These are phyloP conservation scores for Poeciliopsis turrubarensis DNA, from an alignment of 2,113 vertebrate species.

Conservation along the genomic window DNA sequence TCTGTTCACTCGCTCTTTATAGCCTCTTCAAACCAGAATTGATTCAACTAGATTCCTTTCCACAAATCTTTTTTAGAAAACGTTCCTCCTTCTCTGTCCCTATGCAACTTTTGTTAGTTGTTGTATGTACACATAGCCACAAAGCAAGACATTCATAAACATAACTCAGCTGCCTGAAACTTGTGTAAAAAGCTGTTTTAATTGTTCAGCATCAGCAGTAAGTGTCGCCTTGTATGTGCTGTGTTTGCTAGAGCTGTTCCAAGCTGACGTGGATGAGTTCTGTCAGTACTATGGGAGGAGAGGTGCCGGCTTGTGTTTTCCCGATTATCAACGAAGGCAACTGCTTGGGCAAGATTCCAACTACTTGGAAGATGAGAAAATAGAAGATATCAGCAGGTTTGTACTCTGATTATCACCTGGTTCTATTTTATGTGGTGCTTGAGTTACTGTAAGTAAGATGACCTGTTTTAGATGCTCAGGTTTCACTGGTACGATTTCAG, in stretches of 20 bases:
- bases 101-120: neutral
- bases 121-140: neutral
- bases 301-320: slow-evolving; percentile 92
- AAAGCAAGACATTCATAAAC: neutral
- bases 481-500: no score
- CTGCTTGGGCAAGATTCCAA: slow-evolving; percentile 92
- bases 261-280: slow-evolving; percentile 97
- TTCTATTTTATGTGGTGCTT: slow-evolving; percentile 40
- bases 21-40: slow-evolving; percentile 38
- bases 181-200: neutral
- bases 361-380: slow-evolving; percentile 95
- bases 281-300: slow-evolving; percentile 94
- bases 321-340: slow-evolving; percentile 97
- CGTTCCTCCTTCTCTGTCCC: slow-evolving; percentile 25
- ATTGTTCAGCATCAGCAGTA: slow-evolving; percentile 20
- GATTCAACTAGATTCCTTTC: slow-evolving; percentile 36
- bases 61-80: slow-evolving; percentile 14
- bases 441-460: no score
- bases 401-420: slow-evolving; percentile 81
- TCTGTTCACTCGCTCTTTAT: slow-evolving; percentile 59
- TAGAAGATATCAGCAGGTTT: slow-evolving; percentile 95
- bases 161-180: neutral
- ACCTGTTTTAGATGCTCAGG: no score
- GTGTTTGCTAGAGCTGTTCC: slow-evolving; percentile 90
- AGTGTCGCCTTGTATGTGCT: slow-evolving; percentile 72